Conservation (phyloP, 2,888 invertebrate genomes). For the Chloroclystis v-ata region DNA sequence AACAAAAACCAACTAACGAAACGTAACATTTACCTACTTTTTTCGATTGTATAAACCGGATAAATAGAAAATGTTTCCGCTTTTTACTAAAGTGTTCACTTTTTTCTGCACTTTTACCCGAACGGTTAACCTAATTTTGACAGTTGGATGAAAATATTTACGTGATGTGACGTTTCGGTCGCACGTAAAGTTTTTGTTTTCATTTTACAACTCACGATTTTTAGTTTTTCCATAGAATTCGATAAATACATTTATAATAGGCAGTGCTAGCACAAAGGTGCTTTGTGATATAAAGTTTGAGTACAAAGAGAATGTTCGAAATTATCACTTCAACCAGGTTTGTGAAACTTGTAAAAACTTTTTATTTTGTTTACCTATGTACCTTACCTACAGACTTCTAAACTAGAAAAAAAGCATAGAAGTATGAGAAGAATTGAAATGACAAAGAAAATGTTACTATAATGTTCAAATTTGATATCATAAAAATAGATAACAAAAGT, state of each 20-base stretch:
- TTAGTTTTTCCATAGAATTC: constrained; percentile 6
- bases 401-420: too few species aligned
- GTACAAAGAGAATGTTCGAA: neutral
- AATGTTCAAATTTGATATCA: too few species aligned
- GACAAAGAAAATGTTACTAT: too few species aligned
- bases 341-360: constrained; percentile 1
- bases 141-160: constrained; percentile 65
- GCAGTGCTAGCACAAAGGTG: neutral
- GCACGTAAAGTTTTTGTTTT: constrained; percentile 28
- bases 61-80: constrained; percentile 33
- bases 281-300: constrained; percentile 7
- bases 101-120: constrained; percentile 32
- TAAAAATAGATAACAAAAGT: too few species aligned
- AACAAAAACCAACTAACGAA: constrained; percentile 23
- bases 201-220: constrained; percentile 8
- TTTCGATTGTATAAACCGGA: constrained; percentile 31
- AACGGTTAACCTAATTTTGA: constrained; percentile 57
- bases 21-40: constrained; percentile 18
- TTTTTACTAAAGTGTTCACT: constrained; percentile 15
- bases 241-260: neutral
- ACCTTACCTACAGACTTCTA: too few species aligned
- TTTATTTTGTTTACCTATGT: too few species aligned
- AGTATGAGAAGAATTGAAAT: too few species aligned
- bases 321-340: constrained; percentile 10
- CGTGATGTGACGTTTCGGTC: constrained; percentile 47